Evolutionary conservation across 2,888 invertebrate species (phyloP), one percentile per base, ranked within the genome.

Genomic region (Cosmopolites sordidus): DNA sequence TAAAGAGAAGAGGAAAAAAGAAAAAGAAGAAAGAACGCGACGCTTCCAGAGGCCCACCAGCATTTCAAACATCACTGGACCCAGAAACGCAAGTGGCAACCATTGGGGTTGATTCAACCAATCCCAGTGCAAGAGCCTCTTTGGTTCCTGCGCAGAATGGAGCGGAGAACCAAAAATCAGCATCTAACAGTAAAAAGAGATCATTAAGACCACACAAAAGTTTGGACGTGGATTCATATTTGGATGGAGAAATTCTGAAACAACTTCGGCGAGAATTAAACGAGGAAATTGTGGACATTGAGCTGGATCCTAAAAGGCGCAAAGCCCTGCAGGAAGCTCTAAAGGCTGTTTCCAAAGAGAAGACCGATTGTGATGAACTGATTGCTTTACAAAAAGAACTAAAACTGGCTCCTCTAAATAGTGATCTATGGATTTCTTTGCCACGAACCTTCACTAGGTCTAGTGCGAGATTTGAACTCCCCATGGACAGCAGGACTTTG

Each of bases 361-460:
- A 75, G 22, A 73, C 75, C 2, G 66, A 68, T 54, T 79, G 80
- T 1, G 71, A 71, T 4, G 82, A 81, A 65, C 73, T 82, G 71
- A 76, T 76, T 40, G 68, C 71, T 1, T 64, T 81, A 2, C 70
- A 80, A 43, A 73, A 76, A 11, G 78, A 79, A 58, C 51, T 81
- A 16, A 74, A 76, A 49, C 69, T 79, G 2, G 76, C 78, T 0
- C 75, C 77, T 0, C 70, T 77, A 14, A 78, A 80, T 51, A 73
- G 79, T 1, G 80, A 81, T 2, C 76, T 80, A 60, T 82, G 81
- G 81, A 73, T 84, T 12, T 82, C 83, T 60, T 77, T 86, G 60
- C 89, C 89, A 0, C 74, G 89, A 41, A 82, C 84, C n/a, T 89
- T 89, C 71, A 83, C 85, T 0, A 78, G 89, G 37, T 81, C 83